Evolutionary conservation across 2,797 vertebrate species (phyloP).

Genomic region (Sebastes steindachneri): DNA sequence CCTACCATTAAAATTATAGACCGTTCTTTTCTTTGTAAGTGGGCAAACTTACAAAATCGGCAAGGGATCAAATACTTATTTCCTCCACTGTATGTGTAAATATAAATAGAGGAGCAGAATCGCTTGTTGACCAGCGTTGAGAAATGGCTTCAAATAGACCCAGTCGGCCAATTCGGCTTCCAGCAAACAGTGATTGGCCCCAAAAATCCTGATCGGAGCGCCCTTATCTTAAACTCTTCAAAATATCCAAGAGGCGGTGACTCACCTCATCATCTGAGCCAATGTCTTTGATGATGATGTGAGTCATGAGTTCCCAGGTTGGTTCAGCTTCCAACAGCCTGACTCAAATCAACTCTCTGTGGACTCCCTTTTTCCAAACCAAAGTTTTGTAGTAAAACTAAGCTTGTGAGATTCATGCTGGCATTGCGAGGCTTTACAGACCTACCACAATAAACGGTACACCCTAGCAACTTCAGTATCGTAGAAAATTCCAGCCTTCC

Average conservation of each 20-base stretch:
- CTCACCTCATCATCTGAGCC: neutral
- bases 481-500: neutral
- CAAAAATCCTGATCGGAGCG: too few species aligned
- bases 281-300: neutral
- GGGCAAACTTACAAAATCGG: too few species aligned
- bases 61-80: too few species aligned
- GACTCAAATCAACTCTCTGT: neutral
- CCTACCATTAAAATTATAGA: too few species aligned
- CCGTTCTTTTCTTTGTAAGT: too few species aligned
- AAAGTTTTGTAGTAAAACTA: slow-evolving; percentile 11
- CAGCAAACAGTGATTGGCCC: too few species aligned
- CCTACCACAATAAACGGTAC: neutral
- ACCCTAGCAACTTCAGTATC: neutral
- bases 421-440: neutral
- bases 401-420: slow-evolving; percentile 1
- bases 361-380: slow-evolving; percentile 1
- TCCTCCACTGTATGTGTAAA: too few species aligned
- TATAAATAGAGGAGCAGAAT: too few species aligned
- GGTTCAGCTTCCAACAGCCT: neutral
- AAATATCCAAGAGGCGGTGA: neutral
- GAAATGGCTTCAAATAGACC: too few species aligned
- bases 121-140: too few species aligned
- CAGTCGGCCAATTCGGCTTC: too few species aligned
- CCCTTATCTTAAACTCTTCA: neutral
- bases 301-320: neutral